Conservation (phyloP, 2,113 vertebrate species). For the Mormoops blainvillei region DNA sequence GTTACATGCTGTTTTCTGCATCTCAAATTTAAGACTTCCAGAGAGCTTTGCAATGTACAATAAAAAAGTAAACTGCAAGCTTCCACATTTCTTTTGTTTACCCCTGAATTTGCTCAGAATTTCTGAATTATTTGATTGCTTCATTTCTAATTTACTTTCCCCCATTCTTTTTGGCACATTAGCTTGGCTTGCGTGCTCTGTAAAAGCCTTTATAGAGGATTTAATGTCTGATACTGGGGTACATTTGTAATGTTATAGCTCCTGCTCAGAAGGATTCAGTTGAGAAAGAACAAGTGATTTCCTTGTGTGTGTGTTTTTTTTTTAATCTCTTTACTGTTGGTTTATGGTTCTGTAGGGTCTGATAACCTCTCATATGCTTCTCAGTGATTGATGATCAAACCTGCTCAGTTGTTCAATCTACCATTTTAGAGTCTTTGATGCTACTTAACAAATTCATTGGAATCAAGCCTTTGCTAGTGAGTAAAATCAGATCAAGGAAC, state of each 20-base stretch:
- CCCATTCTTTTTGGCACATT: neutral
- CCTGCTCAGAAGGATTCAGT: neutral
- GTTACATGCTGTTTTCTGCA: neutral
- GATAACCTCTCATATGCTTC: neutral
- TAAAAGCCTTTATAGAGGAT: neutral
- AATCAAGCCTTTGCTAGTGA: neutral
- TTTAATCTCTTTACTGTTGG: neutral
- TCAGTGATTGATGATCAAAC: neutral
- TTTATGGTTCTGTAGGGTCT: neutral
- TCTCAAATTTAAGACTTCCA: neutral
- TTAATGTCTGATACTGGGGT: neutral
- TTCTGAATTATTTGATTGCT: neutral
- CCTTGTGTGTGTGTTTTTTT: too few species aligned
- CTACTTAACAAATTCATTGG: neutral
- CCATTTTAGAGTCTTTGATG: neutral
- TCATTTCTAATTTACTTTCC: neutral
- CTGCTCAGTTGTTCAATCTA: neutral
- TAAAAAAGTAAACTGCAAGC: neutral
- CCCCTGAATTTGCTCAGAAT: neutral
- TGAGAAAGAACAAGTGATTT: neutral
- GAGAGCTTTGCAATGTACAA: neutral
- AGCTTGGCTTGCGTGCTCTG: neutral
- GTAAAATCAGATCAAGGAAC: neutral
- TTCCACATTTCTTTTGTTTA: neutral
- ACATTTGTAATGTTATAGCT: neutral